Conservation (phyloP, 2,113 vertebrate genomes). For the Cranoglanis bouderius region DNA sequence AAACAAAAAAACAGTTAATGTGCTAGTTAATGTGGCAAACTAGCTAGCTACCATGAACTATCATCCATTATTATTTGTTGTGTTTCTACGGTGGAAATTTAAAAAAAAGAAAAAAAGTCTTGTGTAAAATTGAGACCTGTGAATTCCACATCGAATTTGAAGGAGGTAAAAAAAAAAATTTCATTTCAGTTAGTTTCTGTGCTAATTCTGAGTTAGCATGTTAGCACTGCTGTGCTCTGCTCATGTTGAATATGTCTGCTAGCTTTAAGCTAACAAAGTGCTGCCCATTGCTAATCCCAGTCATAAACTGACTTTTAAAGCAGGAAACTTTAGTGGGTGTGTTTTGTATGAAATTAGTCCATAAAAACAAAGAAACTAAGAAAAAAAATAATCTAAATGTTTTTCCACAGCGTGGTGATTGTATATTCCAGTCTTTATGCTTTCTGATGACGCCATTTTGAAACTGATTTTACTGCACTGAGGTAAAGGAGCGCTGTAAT, state of each 20-base stretch:
- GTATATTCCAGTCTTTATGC: neutral
- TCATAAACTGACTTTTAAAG: neutral
- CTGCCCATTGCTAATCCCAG: neutral
- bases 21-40: neutral
- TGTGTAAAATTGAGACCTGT: neutral
- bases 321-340: neutral
- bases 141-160: neutral
- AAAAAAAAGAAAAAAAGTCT: neutral
- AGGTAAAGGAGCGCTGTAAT: slow-evolving; percentile 8
- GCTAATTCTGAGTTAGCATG: neutral
- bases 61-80: neutral
- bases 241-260: neutral
- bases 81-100: neutral
- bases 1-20: neutral
- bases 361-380: neutral
- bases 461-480: neutral
- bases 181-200: neutral
- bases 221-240: neutral
- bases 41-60: neutral
- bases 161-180: neutral
- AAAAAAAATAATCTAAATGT: neutral
- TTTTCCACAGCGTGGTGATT: no score
- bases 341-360: neutral
- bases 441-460: neutral
- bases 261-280: neutral